Evolutionary conservation across 2,113 vertebrate genomes (phyloP), one percentile per base, ranked within the genome.

Genomic region (Cephalopterus ornatus): DNA sequence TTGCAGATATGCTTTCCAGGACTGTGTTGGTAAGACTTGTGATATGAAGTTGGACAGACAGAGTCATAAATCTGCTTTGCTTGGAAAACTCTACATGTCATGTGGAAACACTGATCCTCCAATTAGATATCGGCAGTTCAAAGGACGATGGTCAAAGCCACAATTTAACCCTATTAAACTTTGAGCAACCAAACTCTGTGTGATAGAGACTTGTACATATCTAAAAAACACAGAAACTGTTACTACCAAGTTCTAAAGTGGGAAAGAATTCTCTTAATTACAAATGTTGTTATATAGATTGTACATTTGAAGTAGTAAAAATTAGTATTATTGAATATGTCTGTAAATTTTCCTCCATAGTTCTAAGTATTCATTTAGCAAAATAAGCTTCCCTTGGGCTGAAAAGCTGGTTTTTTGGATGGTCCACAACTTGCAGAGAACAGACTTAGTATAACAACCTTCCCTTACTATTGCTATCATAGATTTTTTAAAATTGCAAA

Each of bases 61-160:
- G 26, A 50, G 39, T 59, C 67, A 61, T 76, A 76, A 83, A 93
- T 72, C 26, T 42, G 33, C 33, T 83, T 72, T 83, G 39, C 72
- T 86, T 93, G 62, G n/a, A 65, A 86, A 73, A 39, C 46, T 72
- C 26, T n/a, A 0, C 0, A 0, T 56, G 8, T 71, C 37, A 14
- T 1, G 14, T 74, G 52, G 58, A 71, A 88, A n/a, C 3, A 6
- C 22, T n/a, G 50, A 44, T 77, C 80, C 58, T 30, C 22, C 35
- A 59, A 3, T 37, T 70, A 37, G 33, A 8, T 88, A 42, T 5
- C 1, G 0, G 33, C 44, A 83, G 35, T 83, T 94, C 52, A 92
- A 71, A 94, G 61, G 41, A 50, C 50, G 55, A 11, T 42, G 33
- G 14, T 58, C 50, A 71, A 77, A 94, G 21, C 41, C 27, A 14